A percentile compares a stretch with the other conserved stretches of the same genome.
Evolutionary conservation across 2,113 vertebrate genomes (phyloP).

Genomic region (Theristicus caerulescens): DNA sequence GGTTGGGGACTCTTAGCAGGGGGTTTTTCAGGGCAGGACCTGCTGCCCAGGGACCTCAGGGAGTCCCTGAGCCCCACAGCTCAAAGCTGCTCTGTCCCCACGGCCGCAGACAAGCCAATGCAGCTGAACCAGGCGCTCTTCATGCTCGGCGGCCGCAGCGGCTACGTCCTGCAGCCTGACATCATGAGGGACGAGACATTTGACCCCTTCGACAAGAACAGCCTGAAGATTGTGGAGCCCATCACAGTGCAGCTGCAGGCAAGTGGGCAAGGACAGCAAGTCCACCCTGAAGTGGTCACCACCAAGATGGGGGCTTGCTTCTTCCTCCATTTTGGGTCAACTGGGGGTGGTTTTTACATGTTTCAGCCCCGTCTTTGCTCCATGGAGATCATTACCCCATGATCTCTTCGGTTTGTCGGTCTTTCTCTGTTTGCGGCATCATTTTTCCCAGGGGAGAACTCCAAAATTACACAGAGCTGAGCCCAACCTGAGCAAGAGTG

Average conservation of each 20-base stretch:
- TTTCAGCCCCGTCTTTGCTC: neutral
- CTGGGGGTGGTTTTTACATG: neutral
- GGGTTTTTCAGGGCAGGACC: neutral
- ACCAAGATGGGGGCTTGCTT: neutral
- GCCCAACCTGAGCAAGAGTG: neutral
- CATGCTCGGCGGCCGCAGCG: constrained; percentile 89
- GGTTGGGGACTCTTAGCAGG: neutral
- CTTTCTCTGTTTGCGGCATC: fast-evolving
- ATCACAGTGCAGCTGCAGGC: constrained; percentile 86
- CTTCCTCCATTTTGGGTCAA: neutral
- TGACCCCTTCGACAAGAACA: constrained; percentile 92
- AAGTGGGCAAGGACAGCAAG: neutral
- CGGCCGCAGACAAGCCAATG: constrained; percentile 91
- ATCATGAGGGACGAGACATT: constrained; percentile 94
- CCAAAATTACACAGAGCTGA: neutral
- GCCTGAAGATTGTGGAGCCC: constrained; percentile 85
- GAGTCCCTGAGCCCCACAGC: neutral
- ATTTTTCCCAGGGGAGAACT: neutral
- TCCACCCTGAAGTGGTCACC: neutral
- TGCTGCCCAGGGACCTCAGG: fast-evolving
- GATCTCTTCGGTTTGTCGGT: neutral
- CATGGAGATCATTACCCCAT: neutral
- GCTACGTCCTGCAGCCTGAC: constrained; percentile 91
- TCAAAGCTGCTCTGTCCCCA: neutral
- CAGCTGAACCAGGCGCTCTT: constrained; percentile 99